Evolutionary conservation across 2,888 invertebrate species (phyloP).

Genomic region (Tipula unca): DNA sequence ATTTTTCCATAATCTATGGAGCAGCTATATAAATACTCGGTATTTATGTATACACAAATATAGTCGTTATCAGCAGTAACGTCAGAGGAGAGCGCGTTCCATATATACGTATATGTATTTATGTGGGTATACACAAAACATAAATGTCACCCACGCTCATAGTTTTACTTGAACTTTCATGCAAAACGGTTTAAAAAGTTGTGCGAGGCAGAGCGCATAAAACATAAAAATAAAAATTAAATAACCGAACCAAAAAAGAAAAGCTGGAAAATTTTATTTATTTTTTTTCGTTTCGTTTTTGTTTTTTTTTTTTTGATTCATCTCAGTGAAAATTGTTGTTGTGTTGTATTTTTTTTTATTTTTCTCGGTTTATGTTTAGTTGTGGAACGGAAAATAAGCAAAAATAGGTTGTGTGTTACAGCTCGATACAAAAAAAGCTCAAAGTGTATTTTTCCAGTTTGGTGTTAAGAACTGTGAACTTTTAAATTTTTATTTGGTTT

Average conservation of each 20-base stretch:
- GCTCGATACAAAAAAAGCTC: neutral
- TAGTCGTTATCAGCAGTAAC: neutral
- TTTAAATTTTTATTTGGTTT: neutral
- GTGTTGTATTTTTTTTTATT: neutral
- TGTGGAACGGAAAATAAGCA: neutral
- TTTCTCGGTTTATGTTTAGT: slow-evolving; percentile 1
- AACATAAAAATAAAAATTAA: neutral
- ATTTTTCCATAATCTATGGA: neutral
- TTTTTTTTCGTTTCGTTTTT: neutral
- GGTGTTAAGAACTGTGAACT: neutral
- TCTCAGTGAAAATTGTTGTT: neutral
- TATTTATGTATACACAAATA: too few species aligned
- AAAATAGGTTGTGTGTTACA: neutral
- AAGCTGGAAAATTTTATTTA: neutral
- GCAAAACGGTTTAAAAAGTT: neutral
- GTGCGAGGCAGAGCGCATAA: neutral
- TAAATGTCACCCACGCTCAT: slow-evolving; percentile 28
- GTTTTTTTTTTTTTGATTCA: neutral
- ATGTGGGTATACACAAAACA: slow-evolving; percentile 1
- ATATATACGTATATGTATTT: neutral
- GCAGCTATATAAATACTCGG: neutral
- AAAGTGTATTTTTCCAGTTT: neutral
- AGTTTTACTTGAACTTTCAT: slow-evolving; percentile 27
- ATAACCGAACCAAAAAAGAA: neutral
- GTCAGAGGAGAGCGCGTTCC: neutral